Percentiles rank a stretch among this genome's conserved stretches.
Evolutionary conservation across 2,888 invertebrate genomes (phyloP).

Genomic region (Dusona sp.): DNA sequence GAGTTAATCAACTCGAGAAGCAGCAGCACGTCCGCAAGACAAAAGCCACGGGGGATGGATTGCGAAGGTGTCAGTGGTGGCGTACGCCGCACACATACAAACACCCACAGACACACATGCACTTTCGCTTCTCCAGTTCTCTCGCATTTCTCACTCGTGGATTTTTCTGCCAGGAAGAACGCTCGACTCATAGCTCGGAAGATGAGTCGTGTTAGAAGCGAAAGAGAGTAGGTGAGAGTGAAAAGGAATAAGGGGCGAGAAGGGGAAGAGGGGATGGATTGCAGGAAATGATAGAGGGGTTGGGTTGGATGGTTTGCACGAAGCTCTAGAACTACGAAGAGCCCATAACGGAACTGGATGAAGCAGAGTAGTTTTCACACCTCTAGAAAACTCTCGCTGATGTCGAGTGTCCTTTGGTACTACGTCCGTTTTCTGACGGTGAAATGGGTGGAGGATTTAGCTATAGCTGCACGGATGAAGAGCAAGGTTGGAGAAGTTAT

Average conservation of each 20-base stretch:
- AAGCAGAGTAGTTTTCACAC: constrained; percentile 65
- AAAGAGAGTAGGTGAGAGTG: background rate
- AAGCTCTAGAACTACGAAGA: constrained; percentile 44
- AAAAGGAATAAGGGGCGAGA: background rate
- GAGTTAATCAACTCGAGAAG: constrained; percentile 66
- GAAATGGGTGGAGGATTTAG: constrained; percentile 14
- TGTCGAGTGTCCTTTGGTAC: constrained; percentile 62
- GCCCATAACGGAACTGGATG: constrained; percentile 42
- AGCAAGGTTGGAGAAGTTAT: background rate
- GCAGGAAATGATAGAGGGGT: constrained; percentile 27
- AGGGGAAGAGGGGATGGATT: background rate
- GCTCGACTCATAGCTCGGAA: constrained; percentile 42
- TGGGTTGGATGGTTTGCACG: constrained; percentile 47
- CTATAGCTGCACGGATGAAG: constrained; percentile 1
- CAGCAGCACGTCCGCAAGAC: constrained; percentile 61
- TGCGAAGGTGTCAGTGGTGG: constrained; percentile 26
- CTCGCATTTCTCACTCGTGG: constrained; percentile 32
- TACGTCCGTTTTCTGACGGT: constrained; percentile 54
- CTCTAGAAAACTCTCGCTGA: constrained; percentile 62
- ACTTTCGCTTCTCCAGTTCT: constrained; percentile 30
- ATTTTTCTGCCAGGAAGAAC: constrained; percentile 42
- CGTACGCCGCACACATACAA: background rate
- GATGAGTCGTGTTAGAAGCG: constrained; percentile 38
- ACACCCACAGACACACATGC: constrained; percentile 6
- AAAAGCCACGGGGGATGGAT: constrained; percentile 60